These are phyloP conservation scores for Sebastiscus tertius DNA, from an alignment of 2,797 vertebrate genomes.

Conservation along the genomic window DNA sequence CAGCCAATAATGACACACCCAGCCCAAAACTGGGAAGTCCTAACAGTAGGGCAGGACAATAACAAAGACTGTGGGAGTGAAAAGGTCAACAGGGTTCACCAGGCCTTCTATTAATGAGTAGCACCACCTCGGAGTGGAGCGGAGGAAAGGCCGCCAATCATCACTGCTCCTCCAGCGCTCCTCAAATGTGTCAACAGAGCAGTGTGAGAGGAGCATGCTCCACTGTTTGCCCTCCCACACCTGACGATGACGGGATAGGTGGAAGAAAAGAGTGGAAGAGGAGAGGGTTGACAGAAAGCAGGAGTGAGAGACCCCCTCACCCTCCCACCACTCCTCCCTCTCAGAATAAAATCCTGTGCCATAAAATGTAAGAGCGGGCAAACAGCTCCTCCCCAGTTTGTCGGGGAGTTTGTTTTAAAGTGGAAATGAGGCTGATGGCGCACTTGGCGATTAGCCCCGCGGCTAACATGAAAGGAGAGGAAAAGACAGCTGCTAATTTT, in stretches of 20 bases:
- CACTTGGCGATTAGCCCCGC: conserved; percentile 75
- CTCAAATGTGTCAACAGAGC: conserved; percentile 62
- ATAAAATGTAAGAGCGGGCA: conserved; percentile 66
- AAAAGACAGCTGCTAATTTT: conserved; percentile 82
- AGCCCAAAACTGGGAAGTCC: conserved; percentile 2
- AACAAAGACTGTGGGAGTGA: conserved; percentile 24
- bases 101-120: conserved; percentile 21
- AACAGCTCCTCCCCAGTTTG: conserved; percentile 69
- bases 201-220: conserved; percentile 43
- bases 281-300: conserved; percentile 9
- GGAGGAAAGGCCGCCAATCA: conserved; percentile 25
- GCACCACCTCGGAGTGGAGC: conserved; percentile 15
- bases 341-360: conserved; percentile 57
- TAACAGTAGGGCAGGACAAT: conserved; percentile 12
- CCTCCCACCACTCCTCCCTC: background rate
- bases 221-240: conserved; percentile 63
- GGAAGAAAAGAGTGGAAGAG: background rate
- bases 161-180: background rate
- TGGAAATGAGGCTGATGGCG: conserved; percentile 81
- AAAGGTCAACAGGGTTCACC: conserved; percentile 46
- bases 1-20: background rate
- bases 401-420: conserved; percentile 81
- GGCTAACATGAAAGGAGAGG: conserved; percentile 81
- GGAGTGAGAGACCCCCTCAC: background rate
- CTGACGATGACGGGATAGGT: conserved; percentile 43